phyloP scores from a whole-genome alignment of 2,113 vertebrate species.

The Notechis scutatus region DNA sequence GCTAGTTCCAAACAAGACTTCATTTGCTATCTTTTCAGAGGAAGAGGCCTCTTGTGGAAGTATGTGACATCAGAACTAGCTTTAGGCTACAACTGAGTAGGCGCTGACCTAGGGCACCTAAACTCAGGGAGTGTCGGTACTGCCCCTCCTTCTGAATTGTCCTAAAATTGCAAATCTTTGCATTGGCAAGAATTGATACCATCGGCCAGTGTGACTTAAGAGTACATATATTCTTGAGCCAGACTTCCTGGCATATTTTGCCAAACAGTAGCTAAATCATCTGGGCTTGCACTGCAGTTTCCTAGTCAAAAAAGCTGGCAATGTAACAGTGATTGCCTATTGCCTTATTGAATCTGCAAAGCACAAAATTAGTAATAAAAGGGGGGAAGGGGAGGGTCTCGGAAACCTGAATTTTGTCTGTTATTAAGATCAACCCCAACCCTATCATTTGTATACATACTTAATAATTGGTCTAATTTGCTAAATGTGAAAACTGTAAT shows the following conservation, averaged over 20 bases:
- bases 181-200: not conserved
- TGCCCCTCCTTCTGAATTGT: not conserved
- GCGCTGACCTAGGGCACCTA: not conserved
- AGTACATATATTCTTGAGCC: not conserved
- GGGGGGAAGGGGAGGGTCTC: not conserved
- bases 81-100: not conserved
- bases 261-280: not conserved
- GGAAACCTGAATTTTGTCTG: not conserved
- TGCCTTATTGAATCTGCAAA: not conserved
- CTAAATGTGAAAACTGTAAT: not conserved
- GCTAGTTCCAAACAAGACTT: not conserved
- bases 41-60: not conserved
- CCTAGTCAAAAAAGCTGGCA: not conserved
- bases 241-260: not conserved
- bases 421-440: not conserved
- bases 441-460: not conserved
- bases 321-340: not conserved
- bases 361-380: not conserved
- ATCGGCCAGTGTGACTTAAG: not conserved
- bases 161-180: not conserved
- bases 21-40: not conserved
- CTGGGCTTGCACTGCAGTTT: not conserved
- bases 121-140: not conserved
- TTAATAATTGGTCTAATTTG: not conserved
- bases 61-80: not conserved